These are phyloP conservation scores for Eilema depressum DNA, from an alignment of 2,888 invertebrate genomes.

Conservation along the genomic window DNA sequence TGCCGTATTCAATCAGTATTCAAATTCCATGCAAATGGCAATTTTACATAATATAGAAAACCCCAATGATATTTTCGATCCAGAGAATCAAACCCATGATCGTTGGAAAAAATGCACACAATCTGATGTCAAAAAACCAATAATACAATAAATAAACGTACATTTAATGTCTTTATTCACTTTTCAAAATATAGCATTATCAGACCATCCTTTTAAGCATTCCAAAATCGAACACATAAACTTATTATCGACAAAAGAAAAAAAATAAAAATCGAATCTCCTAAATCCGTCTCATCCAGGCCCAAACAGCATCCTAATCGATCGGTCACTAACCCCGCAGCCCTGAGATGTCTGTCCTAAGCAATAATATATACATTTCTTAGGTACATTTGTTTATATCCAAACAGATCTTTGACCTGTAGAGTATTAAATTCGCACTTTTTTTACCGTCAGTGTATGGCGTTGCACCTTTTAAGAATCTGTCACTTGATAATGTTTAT, in stretches of 20 bases:
- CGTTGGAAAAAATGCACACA: background rate
- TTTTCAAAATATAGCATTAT: background rate
- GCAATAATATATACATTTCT: conserved; percentile 57
- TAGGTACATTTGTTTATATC: conserved; percentile 48
- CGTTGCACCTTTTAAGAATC: conserved; percentile 12
- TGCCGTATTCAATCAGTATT: too few species aligned
- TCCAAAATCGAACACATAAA: conserved; percentile 4
- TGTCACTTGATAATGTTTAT: background rate
- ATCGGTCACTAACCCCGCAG: conserved; percentile 65
- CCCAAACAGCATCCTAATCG: conserved; percentile 77
- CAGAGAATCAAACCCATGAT: background rate
- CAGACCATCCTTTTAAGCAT: background rate
- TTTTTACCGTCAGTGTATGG: conserved; percentile 25
- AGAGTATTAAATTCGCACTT: conserved; percentile 32
- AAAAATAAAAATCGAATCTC: conserved; percentile 1
- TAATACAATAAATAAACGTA: background rate
- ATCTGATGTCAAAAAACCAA: background rate
- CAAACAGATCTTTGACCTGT: conserved; percentile 50
- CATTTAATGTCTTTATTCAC: background rate
- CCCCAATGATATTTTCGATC: background rate
- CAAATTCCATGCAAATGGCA: too few species aligned
- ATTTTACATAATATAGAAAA: background rate
- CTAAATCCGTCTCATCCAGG: conserved; percentile 55
- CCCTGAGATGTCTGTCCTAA: conserved; percentile 65
- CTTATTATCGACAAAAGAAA: background rate